Conservation (phyloP, 2,888 invertebrate species). For the Sicus ferrugineus region DNA sequence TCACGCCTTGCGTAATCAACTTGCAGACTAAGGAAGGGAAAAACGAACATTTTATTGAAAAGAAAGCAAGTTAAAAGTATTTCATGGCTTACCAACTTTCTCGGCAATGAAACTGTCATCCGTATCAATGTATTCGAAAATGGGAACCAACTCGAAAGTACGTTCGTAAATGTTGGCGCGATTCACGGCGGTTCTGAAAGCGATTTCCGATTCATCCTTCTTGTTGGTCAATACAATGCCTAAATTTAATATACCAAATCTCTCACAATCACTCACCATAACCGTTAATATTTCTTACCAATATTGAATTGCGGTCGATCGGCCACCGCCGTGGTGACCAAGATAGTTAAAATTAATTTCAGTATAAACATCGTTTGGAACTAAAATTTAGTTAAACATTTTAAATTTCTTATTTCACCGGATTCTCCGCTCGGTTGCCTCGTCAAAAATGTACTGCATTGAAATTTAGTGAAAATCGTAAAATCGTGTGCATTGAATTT, state of each 20-base stretch:
- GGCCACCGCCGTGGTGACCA: background rate
- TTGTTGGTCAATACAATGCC: constrained; percentile 67
- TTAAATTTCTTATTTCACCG: background rate
- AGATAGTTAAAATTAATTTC: constrained; percentile 6
- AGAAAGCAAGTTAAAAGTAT: background rate
- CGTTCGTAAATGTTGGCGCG: constrained; percentile 64
- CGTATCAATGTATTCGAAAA: constrained; percentile 54
- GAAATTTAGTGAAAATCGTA: background rate
- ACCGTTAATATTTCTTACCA: constrained; percentile 39
- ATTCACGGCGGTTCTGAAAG: constrained; percentile 68
- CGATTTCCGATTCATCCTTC: constrained; percentile 69
- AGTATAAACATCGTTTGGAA: constrained; percentile 12
- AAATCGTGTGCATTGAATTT: background rate
- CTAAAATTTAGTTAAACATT: background rate
- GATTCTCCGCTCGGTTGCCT: background rate
- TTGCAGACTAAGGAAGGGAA: constrained; percentile 70
- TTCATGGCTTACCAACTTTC: constrained; percentile 54
- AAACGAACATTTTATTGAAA: constrained; percentile 3
- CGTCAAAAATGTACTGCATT: background rate
- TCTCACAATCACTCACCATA: too few relatives aligned
- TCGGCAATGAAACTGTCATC: constrained; percentile 62
- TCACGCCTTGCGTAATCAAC: constrained; percentile 72
- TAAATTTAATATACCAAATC: too few relatives aligned
- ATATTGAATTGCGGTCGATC: constrained; percentile 38
- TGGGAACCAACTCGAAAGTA: constrained; percentile 56